These are phyloP conservation scores for Megaceryle maxima DNA, from an alignment of 2,113 vertebrate genomes.

Conservation along the genomic window DNA sequence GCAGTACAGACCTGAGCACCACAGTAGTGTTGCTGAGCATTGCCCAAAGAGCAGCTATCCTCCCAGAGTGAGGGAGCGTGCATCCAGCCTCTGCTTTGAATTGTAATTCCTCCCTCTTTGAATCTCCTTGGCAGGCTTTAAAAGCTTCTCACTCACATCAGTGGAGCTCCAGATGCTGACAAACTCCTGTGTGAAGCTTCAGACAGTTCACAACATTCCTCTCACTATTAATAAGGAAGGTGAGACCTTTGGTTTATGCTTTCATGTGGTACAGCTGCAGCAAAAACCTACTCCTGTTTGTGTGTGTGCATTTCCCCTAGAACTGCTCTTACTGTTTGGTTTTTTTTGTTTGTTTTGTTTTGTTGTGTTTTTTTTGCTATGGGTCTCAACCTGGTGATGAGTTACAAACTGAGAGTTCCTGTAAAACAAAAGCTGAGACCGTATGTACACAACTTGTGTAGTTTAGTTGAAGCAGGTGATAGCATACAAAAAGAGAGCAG, in stretches of 20 bases:
- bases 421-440: neutral
- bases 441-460: neutral
- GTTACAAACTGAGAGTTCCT: neutral
- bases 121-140: slow-evolving; percentile 81
- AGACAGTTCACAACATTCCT: slow-evolving; percentile 93
- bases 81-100: neutral
- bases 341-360: neutral
- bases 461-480: neutral
- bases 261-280: neutral
- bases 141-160: slow-evolving; percentile 89
- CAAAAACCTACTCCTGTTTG: neutral
- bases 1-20: neutral
- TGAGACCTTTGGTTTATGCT: slow-evolving; percentile 27
- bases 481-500: neutral
- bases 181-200: slow-evolving; percentile 95
- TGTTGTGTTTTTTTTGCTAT: neutral
- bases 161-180: slow-evolving; percentile 98
- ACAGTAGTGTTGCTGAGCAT: accelerated
- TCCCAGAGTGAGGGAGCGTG: neutral
- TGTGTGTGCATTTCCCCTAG: neutral
- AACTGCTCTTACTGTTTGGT: neutral
- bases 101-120: neutral
- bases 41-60: neutral
- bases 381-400: neutral
- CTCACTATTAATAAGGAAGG: slow-evolving; percentile 95